A percentile compares a stretch with the other conserved stretches of the same genome.
phyloP scores from a whole-genome alignment of 2,797 vertebrate species.

The Tapirus indicus region DNA sequence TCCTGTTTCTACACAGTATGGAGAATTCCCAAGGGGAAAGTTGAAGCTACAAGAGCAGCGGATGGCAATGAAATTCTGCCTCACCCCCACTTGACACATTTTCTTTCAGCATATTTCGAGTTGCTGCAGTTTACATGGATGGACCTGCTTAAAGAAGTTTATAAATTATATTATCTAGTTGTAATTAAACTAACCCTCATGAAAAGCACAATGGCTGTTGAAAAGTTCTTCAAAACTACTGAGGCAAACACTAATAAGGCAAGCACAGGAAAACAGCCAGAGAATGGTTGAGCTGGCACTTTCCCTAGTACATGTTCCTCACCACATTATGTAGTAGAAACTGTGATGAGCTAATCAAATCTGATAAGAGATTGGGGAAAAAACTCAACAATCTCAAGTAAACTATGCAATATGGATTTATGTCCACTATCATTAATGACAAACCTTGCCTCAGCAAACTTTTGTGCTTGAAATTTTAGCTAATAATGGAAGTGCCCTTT shows the following conservation, averaged over 20 bases:
- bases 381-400: constrained; percentile 1
- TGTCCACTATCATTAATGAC: constrained; percentile 19
- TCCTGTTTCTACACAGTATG: background rate
- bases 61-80: fast-evolving
- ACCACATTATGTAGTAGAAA: background rate
- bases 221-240: background rate
- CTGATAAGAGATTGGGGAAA: background rate
- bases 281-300: background rate
- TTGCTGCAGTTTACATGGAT: background rate
- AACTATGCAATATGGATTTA: constrained; percentile 28
- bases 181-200: background rate
- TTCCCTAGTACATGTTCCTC: background rate
- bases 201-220: background rate
- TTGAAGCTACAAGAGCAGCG: background rate
- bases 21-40: background rate
- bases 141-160: background rate
- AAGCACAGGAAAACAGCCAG: background rate
- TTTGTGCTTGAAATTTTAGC: constrained; percentile 35
- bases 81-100: background rate
- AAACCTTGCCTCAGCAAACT: background rate
- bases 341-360: background rate
- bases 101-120: background rate
- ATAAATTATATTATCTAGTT: background rate
- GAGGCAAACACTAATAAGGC: background rate
- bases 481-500: background rate